These are phyloP conservation scores for Metellina segmentata DNA, from an alignment of 2,888 invertebrate species.

Conservation along the genomic window DNA sequence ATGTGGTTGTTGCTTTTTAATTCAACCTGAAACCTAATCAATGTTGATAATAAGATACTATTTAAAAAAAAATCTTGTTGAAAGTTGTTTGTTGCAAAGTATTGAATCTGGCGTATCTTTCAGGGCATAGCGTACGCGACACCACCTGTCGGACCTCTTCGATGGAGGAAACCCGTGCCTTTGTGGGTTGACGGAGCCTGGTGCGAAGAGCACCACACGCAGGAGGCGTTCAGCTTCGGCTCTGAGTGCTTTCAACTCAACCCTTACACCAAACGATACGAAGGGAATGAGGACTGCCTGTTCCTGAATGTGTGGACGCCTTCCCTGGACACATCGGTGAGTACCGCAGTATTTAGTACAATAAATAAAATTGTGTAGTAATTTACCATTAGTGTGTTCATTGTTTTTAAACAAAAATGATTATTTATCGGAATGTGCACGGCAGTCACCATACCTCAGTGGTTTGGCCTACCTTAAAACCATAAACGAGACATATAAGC, in stretches of 20 bases:
- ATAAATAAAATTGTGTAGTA: not conserved
- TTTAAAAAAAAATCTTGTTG: too few relatives aligned
- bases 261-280: constrained; percentile 74
- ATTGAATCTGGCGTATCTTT: not conserved
- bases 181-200: constrained; percentile 72
- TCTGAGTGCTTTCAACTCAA: constrained; percentile 77
- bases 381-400: not conserved
- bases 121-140: constrained; percentile 77
- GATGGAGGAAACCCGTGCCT: constrained; percentile 77
- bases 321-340: constrained; percentile 75
- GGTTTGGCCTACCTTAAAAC: too few relatives aligned
- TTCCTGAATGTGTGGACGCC: constrained; percentile 80
- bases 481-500: too few relatives aligned
- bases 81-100: too few relatives aligned
- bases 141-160: constrained; percentile 71
- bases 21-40: too few relatives aligned
- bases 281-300: constrained; percentile 79
- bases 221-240: constrained; percentile 73
- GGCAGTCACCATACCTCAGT: too few relatives aligned
- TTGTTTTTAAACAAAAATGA: not conserved
- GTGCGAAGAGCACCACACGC: constrained; percentile 67
- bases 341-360: not conserved
- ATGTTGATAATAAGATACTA: too few relatives aligned
- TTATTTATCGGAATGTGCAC: too few relatives aligned
- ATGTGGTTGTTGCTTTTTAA: too few relatives aligned